These are phyloP conservation scores for Formica aserva DNA, from an alignment of 2,888 invertebrate genomes.

Conservation along the genomic window DNA sequence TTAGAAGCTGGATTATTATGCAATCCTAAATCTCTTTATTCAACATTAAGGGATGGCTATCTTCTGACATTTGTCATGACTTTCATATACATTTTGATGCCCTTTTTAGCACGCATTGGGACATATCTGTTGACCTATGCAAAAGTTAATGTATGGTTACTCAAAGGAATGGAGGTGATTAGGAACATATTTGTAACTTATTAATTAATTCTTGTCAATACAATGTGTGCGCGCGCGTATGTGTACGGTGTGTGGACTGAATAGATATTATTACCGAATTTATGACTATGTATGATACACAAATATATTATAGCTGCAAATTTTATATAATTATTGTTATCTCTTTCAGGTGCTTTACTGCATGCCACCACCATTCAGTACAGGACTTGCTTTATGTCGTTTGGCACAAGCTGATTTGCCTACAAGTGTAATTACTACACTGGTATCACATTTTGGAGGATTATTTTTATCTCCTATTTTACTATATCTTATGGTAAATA, in stretches of 20 bases:
- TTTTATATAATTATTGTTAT: constrained; percentile 5
- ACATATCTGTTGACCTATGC: constrained; percentile 77
- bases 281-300: neutral
- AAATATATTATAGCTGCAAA: neutral
- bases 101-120: constrained; percentile 79
- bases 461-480: constrained; percentile 82
- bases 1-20: constrained; percentile 83
- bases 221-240: neutral
- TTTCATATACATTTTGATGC: constrained; percentile 82
- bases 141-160: constrained; percentile 81
- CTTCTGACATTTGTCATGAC: constrained; percentile 79
- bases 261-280: neutral
- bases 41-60: constrained; percentile 79
- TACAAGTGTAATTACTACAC: constrained; percentile 82
- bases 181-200: constrained; percentile 22
- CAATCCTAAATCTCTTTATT: constrained; percentile 78
- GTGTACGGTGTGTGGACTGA: neutral
- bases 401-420: constrained; percentile 82
- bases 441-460: constrained; percentile 82
- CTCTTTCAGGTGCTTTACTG: constrained; percentile 82
- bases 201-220: neutral
- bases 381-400: constrained; percentile 81
- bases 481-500: constrained; percentile 82
- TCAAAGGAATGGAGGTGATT: constrained; percentile 84
- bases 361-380: constrained; percentile 84